Percentiles rank a stretch among this genome's conserved stretches.
Conservation (phyloP, 2,113 vertebrate species). For the Nycticebus coucang region DNA sequence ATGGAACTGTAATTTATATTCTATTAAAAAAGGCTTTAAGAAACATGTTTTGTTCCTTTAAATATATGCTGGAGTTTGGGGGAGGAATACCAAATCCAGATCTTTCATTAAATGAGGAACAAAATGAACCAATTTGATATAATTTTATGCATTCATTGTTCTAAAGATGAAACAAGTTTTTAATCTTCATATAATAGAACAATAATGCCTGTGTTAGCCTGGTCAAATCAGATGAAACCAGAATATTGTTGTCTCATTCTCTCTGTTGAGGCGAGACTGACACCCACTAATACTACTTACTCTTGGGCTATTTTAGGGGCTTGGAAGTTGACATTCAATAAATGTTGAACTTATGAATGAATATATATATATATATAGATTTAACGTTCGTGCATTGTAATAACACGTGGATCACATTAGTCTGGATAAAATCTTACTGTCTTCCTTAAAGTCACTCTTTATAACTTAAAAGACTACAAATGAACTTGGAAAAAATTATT, state of each 20-base stretch:
- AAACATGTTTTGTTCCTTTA: constrained; percentile 42
- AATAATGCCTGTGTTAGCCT: not conserved
- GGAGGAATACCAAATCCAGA: not conserved
- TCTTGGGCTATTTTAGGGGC: not conserved
- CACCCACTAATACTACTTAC: not conserved
- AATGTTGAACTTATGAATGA: not conserved
- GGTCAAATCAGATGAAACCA: not conserved
- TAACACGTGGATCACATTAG: not conserved
- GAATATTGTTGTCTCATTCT: not conserved
- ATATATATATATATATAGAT: not conserved
- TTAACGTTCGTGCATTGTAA: not conserved
- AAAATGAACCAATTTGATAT: constrained; percentile 47
- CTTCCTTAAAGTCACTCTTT: constrained; percentile 8
- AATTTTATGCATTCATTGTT: constrained; percentile 57
- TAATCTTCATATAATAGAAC: not conserved
- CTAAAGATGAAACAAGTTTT: not conserved
- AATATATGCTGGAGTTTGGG: constrained; percentile 16
- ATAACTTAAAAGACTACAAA: not conserved
- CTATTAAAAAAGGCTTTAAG: constrained; percentile 46
- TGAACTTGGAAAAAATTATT: constrained; percentile 27
- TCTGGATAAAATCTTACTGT: not conserved
- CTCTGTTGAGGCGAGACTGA: not conserved
- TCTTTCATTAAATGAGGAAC: constrained; percentile 44
- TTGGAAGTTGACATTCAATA: not conserved
- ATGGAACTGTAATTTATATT: constrained; percentile 62